Conservation (phyloP, 2,888 invertebrate genomes). For the Hydrotaea diabolus region DNA sequence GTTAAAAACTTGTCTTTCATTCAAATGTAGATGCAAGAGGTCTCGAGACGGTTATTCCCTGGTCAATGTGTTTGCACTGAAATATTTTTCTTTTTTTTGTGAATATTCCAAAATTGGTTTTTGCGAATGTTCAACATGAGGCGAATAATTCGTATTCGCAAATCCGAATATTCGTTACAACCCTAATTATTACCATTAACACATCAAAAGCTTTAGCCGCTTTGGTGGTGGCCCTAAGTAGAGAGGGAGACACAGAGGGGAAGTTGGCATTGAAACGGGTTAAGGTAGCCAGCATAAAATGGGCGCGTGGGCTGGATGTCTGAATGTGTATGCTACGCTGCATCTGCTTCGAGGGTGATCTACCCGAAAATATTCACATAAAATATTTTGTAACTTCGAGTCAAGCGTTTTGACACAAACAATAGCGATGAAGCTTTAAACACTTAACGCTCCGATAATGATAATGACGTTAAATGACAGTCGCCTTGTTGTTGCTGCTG, state of each 20-base stretch:
- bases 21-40: too few species aligned
- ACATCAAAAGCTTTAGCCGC: conserved; percentile 11
- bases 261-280: neutral
- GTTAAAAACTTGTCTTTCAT: too few species aligned
- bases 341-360: conserved; percentile 5
- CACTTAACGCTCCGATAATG: conserved; percentile 37
- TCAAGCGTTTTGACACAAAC: conserved; percentile 34
- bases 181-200: conserved; percentile 34
- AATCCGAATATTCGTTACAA: too few species aligned
- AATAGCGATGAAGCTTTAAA: conserved; percentile 29
- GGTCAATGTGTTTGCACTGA: too few species aligned
- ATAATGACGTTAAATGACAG: conserved; percentile 40
- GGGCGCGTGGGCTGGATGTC: neutral
- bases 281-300: neutral
- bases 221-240: neutral
- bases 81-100: too few species aligned
- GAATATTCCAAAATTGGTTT: too few species aligned
- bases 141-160: too few species aligned
- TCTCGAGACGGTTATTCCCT: too few species aligned
- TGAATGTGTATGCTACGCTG: neutral
- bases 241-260: too few species aligned
- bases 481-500: conserved; percentile 7
- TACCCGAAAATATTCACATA: conserved; percentile 5
- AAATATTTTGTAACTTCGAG: conserved; percentile 21
- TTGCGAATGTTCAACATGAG: too few species aligned